Evolutionary conservation across 2,888 invertebrate genomes (phyloP).

Genomic region (Griposia aprilina): DNA sequence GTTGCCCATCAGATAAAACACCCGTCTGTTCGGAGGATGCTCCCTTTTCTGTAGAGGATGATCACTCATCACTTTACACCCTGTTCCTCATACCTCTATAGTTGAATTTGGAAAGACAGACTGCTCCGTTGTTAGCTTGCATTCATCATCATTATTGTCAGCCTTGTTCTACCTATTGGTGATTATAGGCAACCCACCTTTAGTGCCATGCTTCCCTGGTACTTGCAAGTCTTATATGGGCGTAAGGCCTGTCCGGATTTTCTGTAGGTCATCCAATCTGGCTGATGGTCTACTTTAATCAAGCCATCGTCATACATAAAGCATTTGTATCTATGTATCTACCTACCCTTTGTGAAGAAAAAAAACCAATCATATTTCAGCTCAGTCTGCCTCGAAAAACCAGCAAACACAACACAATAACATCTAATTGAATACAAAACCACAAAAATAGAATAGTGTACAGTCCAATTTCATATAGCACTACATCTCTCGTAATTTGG

Average conservation of each 20-base stretch:
- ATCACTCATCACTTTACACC: too few relatives aligned
- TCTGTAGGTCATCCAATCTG: too few relatives aligned
- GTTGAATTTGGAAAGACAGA: background rate
- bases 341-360: background rate
- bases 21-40: too few relatives aligned
- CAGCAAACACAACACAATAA: conserved; percentile 45
- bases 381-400: background rate
- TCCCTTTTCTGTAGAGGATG: too few relatives aligned
- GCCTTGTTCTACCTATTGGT: background rate
- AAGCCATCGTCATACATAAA: background rate
- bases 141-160: background rate
- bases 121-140: background rate
- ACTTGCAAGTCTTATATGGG: too few relatives aligned
- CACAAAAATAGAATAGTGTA: conserved; percentile 58
- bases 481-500: conserved; percentile 66
- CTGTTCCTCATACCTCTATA: too few relatives aligned
- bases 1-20: too few relatives aligned
- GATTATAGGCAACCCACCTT: background rate
- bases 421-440: conserved; percentile 53
- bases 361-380: conserved; percentile 13
- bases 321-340: background rate
- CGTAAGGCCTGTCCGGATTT: background rate
- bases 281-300: too few relatives aligned
- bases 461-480: conserved; percentile 64
- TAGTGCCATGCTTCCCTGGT: background rate